Base-by-base conservation (phyloP, 2,113 vertebrate genomes). In the Taxidea taxus region DNA sequence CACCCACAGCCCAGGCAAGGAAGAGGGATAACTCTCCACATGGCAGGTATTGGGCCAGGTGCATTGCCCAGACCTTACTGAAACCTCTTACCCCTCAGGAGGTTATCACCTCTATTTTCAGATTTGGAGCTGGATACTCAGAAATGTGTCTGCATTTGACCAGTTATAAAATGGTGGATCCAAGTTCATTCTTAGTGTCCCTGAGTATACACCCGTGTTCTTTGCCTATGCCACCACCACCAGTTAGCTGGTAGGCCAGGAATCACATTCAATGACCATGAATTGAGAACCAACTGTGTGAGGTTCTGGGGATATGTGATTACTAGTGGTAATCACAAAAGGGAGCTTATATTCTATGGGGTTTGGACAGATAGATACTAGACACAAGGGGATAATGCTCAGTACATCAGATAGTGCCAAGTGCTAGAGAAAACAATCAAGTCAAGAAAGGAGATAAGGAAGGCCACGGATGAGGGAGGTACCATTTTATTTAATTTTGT, bases 1-100 rank as follows among this genome's bases (percentile, higher is more conserved):
- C 12, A 80, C 16, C 60, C 15, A 42, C 31, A 8, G 29, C 27
- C 12, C 9, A 70, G 20, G 9, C 56, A 42, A 27, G 25, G 7
- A 25, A 31, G 21, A 39, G 20, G 16, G 29, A 25, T 1, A 3
- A 2, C 29, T 37, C n/a, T 31, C 54, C 37, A 31, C 0, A 2
- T 4, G 15, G 39, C 4, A 6, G 16, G 12, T 13, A 1, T 49
- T 42, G 21, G 34, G 39, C 25, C 16, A 47, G 25, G 39, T 1
- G 7, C 20, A 0, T 7, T 25, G 31, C 4, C 13, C 4, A 42
- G 37, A 75, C 20, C 39, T 51, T 25, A 34, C 7, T 78, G 68
- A 62, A 56, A 6, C 39, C 4, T 25, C 4, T 31, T 34, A n/a
- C 2, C 8, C 15, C 16, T 75, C 4, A 3, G 23, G 49, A 44